Base-by-base conservation (phyloP, 2,888 invertebrate genomes). In the Parelbella ahira region DNA sequence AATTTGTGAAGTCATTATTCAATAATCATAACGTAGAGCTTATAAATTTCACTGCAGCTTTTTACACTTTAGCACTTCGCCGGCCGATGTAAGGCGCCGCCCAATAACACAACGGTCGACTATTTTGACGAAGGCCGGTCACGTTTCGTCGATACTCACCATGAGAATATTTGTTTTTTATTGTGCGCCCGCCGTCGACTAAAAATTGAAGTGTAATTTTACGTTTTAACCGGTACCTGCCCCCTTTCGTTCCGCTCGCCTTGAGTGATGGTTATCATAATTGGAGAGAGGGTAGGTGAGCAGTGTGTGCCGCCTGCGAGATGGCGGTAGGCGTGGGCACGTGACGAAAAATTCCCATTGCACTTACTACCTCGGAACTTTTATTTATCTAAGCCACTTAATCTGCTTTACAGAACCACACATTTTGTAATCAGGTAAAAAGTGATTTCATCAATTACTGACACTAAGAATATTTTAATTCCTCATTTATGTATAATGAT, bases 81-180 rank as follows among this genome's bases (percentile, higher is more conserved):
- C 60, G 53, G 51, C 58, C 68, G 76, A 68, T 73, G 75, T 75
- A 66, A 78, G 71, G 74, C 71, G 77, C 83, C 81, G 80, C 75
- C 81, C 81, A 75, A 70, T 74, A 78, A 86, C 79, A 84, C 82
- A 78, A 80, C 81, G 67, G 76, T 71, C 74, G 77, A 74, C 83
- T 82, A 83, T 86, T 87, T 86, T 83, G 86, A 87, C 81, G 86
- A 81, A 80, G 82, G 77, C 81, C 78, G 80, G 87, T 87, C 87
- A 87, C 87, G 87, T 87, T 87, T 78, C 67, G 74, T 83, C 86
- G 86, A 86, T 86, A 81, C 80, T 68, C 72, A 60, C 81, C 84
- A 86, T 86, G 87, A 84, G 87, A 86, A 84, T 87, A 86, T 87
- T 87, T 86, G 86, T 86, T 87, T 87, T 86, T 86, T 86, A 77